Conservation (phyloP, 2,888 invertebrate genomes). For the Helobdella robusta region DNA sequence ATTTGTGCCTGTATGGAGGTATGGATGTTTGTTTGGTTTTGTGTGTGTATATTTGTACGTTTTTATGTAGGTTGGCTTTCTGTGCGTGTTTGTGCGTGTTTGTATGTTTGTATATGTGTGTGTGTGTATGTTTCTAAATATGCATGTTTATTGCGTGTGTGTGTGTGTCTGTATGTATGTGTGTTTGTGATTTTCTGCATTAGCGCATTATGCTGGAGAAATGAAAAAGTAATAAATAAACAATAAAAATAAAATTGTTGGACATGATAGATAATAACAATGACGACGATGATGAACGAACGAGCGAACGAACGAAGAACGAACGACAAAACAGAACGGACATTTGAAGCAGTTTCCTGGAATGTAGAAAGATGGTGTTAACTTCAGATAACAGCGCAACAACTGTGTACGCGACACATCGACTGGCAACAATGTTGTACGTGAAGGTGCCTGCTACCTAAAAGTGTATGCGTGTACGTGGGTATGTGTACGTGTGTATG, state of each 20-base stretch:
- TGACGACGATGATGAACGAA: not conserved
- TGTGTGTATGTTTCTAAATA: too few species aligned
- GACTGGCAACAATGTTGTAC: conserved; percentile 41
- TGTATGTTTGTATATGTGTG: too few species aligned
- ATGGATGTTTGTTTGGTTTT: too few species aligned
- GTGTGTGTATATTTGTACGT: too few species aligned
- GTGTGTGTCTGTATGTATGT: too few species aligned
- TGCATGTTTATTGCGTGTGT: too few species aligned
- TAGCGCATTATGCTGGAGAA: not conserved
- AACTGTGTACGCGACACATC: conserved; percentile 44
- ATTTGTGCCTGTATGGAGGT: conserved; percentile 25
- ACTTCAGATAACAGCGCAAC: conserved; percentile 46
- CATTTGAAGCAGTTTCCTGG: conserved; percentile 48
- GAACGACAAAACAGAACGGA: conserved; percentile 15
- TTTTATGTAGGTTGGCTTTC: too few species aligned
- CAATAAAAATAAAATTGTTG: not conserved
- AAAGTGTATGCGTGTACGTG: not conserved
- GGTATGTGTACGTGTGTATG: too few species aligned
- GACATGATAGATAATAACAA: not conserved
- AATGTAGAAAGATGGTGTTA: conserved; percentile 48
- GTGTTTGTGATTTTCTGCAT: not conserved
- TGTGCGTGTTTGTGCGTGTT: too few species aligned
- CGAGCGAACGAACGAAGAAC: not conserved
- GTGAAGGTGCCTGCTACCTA: conserved; percentile 42
- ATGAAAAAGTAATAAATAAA: not conserved